Evolutionary conservation across 2,888 invertebrate genomes (phyloP), one percentile per base, ranked within the genome.

Genomic region (Halictus quadricinctus): DNA sequence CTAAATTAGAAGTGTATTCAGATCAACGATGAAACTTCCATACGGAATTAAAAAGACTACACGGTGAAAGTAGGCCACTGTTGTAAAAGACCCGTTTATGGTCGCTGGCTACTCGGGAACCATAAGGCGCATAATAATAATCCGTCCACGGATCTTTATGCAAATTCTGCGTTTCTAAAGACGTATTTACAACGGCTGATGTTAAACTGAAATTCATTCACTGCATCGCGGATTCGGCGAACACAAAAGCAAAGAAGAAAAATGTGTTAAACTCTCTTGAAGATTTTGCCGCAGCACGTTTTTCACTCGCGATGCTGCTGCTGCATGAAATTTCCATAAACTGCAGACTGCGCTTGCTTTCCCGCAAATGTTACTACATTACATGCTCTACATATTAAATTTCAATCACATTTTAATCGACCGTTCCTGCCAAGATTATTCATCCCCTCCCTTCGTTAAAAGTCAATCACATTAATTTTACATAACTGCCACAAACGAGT

Each of bases 121-220:
- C 69, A 41, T 69, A 41, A 69, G 41, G 36, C 69, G 69, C 64
- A 64, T 29, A 41, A 41, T 69, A 69, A 69, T 69, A 69, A 69
- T 69, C 69, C 41, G 41, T 69, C 41, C 69, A 21, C 1, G 41
- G 41, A 69, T 69, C 36, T 69, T 69, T 41, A 69, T 69, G 69
- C 10, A 69, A 41, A 41, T 41, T 21, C 41, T 0, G 41, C n/a
- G 18, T 69, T 69, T 69, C 69, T 69, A 69, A 69, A 69, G 69
- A 69, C 69, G 36, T 21, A 69, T 69, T 69, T 69, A 69, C 41
- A 69, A 41, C 41, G 7, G 21, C 41, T 10, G 69, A 69, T 41
- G 69, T 69, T 69, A 21, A 69, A 12, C 21, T 21, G 36, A 69
- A 69, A 69, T 18, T 10, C 66, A 36, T 66, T 41, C 66, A 10